These are phyloP conservation scores for Lottia scabra DNA, from an alignment of 2,888 invertebrate genomes.

Conservation along the genomic window DNA sequence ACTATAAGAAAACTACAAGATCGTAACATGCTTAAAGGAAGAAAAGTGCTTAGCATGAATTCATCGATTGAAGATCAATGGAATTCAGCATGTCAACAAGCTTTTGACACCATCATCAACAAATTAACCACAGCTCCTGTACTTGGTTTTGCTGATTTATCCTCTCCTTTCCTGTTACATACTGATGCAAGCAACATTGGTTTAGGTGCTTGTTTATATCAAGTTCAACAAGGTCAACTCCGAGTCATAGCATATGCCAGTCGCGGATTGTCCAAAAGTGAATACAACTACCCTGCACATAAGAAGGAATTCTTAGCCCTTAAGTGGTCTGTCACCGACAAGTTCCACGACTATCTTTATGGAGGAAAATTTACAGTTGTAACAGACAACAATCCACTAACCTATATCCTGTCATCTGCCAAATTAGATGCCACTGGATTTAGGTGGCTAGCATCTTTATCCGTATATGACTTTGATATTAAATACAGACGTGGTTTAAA, in stretches of 20 bases:
- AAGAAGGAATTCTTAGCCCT: conserved; percentile 30
- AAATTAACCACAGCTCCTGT: not conserved
- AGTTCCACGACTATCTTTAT: conserved; percentile 22
- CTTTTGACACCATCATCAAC: not conserved
- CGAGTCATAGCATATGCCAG: conserved; percentile 35
- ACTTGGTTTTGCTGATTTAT: not conserved
- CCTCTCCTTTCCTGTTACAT: not conserved
- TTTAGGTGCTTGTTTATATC: conserved; percentile 29
- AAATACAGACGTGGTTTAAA: conserved; percentile 30
- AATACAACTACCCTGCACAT: conserved; percentile 28
- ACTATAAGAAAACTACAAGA: not conserved
- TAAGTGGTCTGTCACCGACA: conserved; percentile 31
- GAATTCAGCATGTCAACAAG: not conserved
- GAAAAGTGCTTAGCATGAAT: not conserved
- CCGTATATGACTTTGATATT: conserved; percentile 29
- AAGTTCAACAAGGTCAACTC: conserved; percentile 19
- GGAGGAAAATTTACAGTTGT: conserved; percentile 24
- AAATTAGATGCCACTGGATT: conserved; percentile 35
- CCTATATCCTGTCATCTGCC: conserved; percentile 30
- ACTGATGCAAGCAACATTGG: not conserved
- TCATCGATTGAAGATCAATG: not conserved
- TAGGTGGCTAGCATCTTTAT: conserved; percentile 29
- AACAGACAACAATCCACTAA: conserved; percentile 38
- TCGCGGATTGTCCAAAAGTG: conserved; percentile 24
- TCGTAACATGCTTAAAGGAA: not conserved